phyloP scores from a whole-genome alignment of 2,113 vertebrate genomes.

The Campylorhamphus procurvoides region DNA sequence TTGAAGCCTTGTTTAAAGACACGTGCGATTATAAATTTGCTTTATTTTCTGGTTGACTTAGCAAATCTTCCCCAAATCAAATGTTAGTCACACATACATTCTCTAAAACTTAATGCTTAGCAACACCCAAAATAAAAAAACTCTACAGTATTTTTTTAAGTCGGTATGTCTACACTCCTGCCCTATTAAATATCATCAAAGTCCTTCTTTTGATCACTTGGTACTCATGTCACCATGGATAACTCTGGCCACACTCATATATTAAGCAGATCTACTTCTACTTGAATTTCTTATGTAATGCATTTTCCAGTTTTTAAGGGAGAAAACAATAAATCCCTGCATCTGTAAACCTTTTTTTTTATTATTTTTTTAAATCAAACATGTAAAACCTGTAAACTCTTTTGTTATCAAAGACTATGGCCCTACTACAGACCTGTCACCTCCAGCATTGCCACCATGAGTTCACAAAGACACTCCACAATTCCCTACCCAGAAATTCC shows the following conservation, averaged over 20 bases:
- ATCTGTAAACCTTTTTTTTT: not conserved
- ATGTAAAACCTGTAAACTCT: not conserved
- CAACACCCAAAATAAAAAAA: slow-evolving; percentile 20
- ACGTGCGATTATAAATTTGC: not conserved
- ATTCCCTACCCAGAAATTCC: not conserved
- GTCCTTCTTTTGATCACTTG: not conserved
- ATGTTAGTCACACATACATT: not conserved
- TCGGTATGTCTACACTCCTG: not conserved
- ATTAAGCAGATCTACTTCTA: not conserved
- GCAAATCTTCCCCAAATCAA: slow-evolving; percentile 20
- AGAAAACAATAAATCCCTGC: not conserved
- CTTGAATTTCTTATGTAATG: not conserved
- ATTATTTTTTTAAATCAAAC: not conserved
- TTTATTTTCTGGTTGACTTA: slow-evolving; percentile 1
- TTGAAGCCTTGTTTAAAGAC: not conserved
- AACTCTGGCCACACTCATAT: not conserved
- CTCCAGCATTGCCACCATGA: not conserved
- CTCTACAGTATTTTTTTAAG: not conserved
- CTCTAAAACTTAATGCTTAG: not conserved
- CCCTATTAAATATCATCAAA: not conserved
- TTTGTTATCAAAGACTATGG: not conserved
- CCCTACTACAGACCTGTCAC: not conserved
- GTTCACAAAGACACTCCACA: not conserved
- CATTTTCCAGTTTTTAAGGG: not conserved
- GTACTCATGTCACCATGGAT: not conserved